Evolutionary conservation across 2,113 vertebrate species (phyloP).

Genomic region (Saguinus midas): DNA sequence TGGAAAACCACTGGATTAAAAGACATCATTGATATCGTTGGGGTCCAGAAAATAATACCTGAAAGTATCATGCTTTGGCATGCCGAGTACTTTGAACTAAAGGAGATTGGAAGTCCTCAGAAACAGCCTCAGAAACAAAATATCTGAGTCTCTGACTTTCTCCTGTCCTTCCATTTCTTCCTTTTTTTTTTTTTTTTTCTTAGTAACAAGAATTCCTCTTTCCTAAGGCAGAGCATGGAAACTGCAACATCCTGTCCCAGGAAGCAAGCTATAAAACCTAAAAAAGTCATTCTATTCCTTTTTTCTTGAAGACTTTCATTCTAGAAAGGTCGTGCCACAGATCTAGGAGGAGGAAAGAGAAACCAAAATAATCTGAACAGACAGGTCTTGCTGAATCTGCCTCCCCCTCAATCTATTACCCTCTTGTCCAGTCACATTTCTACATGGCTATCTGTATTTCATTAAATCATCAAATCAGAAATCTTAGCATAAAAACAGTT

Average conservation of each 20-base stretch:
- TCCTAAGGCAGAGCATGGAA: background rate
- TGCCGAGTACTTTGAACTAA: background rate
- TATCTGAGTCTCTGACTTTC: background rate
- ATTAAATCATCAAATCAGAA: background rate
- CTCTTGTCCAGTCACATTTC: background rate
- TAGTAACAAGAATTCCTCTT: background rate
- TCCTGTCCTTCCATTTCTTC: background rate
- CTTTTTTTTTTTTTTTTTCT: background rate
- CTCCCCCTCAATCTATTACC: background rate
- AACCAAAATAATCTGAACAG: background rate
- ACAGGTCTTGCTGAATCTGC: background rate
- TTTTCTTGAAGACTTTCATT: background rate
- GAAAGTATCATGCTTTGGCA: background rate
- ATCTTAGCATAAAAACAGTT: background rate
- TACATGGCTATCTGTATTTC: background rate
- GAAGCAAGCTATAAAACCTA: background rate
- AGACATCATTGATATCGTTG: background rate
- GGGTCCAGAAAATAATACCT: background rate
- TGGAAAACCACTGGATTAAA: background rate
- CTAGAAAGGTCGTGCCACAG: background rate
- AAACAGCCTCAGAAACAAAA: background rate
- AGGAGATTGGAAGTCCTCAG: background rate
- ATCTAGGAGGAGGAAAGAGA: background rate
- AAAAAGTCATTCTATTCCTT: background rate
- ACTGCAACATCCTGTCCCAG: background rate